Base-by-base conservation (phyloP, 1,140 invertebrate species). In the Akabosia matsudoensis region DNA sequence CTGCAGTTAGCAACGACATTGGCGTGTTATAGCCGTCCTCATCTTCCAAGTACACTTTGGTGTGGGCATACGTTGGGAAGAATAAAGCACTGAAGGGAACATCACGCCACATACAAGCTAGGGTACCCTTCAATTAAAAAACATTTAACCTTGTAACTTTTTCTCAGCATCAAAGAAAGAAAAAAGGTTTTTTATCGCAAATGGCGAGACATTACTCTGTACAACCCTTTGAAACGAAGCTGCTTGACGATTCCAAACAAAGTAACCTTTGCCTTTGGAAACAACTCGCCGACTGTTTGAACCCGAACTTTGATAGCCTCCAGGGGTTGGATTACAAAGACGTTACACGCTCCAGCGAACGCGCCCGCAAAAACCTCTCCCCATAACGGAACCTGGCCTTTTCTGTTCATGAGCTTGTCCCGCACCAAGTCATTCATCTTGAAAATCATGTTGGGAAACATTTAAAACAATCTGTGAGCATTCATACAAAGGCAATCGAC, bases 291-390 rank as follows among this genome's bases (percentile, higher is more conserved):
- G 2, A 97, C 97, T 37, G 99, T 96, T 90, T 99, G 97, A 1
- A 99, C 86, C 1, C 97, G 90, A 84, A 99, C 99, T 88, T 99
- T 99, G 0, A 99, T 97, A 77, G 99, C 99, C 88, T 99, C 97
- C 76, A 99, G 85, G 0, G 97, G 97, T 89, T 99, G 99, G 16
- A 97, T 99, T 84, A 99, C 99, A 80, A 99, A 89, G 1, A 96
- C 95, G 88, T 97, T 95, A 4, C 92, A 95, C 64, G 88, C 93
- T 80, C 95, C 95, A 72, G 94, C 93, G 87, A 92, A 94, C 72
- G 88, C 95, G 77, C 97, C 97, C 76, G 97, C 93, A 16, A 98
- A 76, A 76, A 97, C 89, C 90, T 99, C 97, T 30, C 90, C 91
- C 82, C 88, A 92, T 0, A 97, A 74, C 1, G 92, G 88, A 74